Conservation (phyloP, 2,888 invertebrate species). For the Aleiodes alternator region DNA sequence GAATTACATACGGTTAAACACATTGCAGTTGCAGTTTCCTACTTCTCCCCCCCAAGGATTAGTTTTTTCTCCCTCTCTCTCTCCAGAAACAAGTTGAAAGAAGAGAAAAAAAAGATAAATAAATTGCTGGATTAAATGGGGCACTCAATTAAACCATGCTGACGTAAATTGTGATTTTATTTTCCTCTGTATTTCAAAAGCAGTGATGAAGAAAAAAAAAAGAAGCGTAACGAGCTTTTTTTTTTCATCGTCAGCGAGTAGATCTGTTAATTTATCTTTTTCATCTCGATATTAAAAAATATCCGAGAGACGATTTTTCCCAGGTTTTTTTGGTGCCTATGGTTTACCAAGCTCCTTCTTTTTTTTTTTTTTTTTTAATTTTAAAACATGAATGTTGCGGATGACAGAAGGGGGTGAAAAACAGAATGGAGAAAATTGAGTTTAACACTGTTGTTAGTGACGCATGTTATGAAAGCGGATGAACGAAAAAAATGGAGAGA, state of each 20-base stretch:
- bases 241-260: neutral
- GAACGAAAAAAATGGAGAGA: slow-evolving; percentile 3
- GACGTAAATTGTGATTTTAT: slow-evolving; percentile 30
- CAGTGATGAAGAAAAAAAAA: neutral
- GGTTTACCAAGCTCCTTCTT: neutral
- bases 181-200: neutral
- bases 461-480: slow-evolving; percentile 15
- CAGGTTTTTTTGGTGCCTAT: neutral
- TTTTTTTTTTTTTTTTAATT: slow-evolving; percentile 6
- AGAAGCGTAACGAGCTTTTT: slow-evolving; percentile 1
- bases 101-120: slow-evolving; percentile 1
- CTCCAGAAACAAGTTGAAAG: neutral
- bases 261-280: neutral
- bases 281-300: slow-evolving; percentile 10
- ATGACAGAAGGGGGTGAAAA: neutral
- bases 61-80: slow-evolving; percentile 2
- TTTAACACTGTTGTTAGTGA: slow-evolving; percentile 20
- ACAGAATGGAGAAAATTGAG: slow-evolving; percentile 19
- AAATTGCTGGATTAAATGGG: slow-evolving; percentile 1
- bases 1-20: slow-evolving; percentile 9
- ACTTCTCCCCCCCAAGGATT: slow-evolving; percentile 9
- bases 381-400: slow-evolving; percentile 20
- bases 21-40: neutral
- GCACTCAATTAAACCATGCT: slow-evolving; percentile 17
- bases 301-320: neutral